Base-by-base conservation (phyloP, 2,888 invertebrate species). In the Mystacides longicornis region DNA sequence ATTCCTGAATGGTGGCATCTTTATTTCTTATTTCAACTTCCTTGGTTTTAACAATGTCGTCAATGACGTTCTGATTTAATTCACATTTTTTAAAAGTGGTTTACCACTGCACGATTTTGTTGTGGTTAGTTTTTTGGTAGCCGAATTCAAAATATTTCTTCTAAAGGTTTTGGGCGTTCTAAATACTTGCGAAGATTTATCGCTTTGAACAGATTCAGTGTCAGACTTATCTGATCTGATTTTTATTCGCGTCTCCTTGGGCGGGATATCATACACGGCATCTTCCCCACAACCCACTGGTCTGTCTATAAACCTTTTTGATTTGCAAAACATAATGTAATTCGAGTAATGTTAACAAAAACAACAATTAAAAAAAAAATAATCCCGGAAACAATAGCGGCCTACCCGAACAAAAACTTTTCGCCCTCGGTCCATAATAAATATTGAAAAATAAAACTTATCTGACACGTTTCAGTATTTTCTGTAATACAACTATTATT, bases 201-300 rank as follows among this genome's bases (percentile, higher is more conserved):
- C 60, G 31, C 60, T 60, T 7, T 48, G 47, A 11, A 60, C 23
- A 31, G 60, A 60, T 19, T 60, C 60, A 1, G 57, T 56, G 45
- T 60, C 60, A 3, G 60, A 60, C 23, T 56, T 54, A 33, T 22
- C 48, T 11, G 48, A 45, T 18, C 52, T 56, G 9, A 43, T 37
- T 4, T 55, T 55, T 7, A 11, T 19, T 20, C 57, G 58, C 9
- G 57, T 49, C 9, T 58, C 60, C n/a, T 54, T 54, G 45, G 53
- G 55, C 2, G 60, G 54, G 9, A n/a, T n/a, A n/a, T 50, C 22
- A 23, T 60, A 60, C 4, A 51, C 49, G 16, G 56, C 60, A 54
- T 60, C 60, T 16, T 58, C 60, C 20, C 60, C 60, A 18, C 60
- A 60, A 2, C 60, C 60, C 9, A 60, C 60, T 60, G 56, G 49